Conservation (phyloP, 2,113 vertebrate species). For the Platysteira castanea region DNA sequence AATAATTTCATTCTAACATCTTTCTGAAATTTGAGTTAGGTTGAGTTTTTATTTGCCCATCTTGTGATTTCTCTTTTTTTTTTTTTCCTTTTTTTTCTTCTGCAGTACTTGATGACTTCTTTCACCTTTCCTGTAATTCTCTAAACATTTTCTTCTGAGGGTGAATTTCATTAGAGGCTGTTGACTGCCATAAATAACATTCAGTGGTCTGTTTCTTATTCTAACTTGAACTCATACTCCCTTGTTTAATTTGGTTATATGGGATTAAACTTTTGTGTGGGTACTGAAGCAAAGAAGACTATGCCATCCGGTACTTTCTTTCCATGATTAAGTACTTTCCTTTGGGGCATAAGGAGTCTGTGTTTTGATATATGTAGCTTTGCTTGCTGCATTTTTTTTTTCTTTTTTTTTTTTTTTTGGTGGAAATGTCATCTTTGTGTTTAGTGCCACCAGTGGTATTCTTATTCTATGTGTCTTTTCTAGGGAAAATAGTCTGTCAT, state of each 20-base stretch:
- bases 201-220: neutral
- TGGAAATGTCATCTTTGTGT: neutral
- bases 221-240: neutral
- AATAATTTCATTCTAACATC: neutral
- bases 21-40: neutral
- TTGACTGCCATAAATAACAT: neutral
- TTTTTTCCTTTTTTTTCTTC: neutral
- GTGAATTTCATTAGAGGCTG: neutral
- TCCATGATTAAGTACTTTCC: neutral
- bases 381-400: too few relatives aligned
- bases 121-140: neutral
- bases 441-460: neutral
- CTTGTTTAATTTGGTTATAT: neutral
- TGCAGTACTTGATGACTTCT: neutral
- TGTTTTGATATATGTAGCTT: neutral
- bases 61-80: neutral
- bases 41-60: neutral
- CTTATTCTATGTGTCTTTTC: neutral
- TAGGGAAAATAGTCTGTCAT: neutral
- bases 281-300: neutral
- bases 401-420: neutral
- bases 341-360: neutral
- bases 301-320: neutral
- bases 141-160: neutral
- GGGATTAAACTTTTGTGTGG: neutral